phyloP scores from a whole-genome alignment of 2,113 vertebrate genomes.

The Gracilinanus agilis region DNA sequence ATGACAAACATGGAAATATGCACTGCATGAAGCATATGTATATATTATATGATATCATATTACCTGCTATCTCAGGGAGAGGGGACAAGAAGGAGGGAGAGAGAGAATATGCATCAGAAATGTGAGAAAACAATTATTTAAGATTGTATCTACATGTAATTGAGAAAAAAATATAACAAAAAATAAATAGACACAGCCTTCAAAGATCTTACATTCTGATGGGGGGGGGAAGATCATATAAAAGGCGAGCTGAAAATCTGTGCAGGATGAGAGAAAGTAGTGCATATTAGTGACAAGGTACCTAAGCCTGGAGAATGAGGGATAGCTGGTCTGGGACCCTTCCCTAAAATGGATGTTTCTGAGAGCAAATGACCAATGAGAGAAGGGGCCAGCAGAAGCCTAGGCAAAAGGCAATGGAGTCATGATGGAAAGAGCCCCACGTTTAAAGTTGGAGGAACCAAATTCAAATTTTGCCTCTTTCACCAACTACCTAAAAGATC shows the following conservation, averaged over 20 bases:
- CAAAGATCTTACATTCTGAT: not conserved
- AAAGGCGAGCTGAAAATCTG: not conserved
- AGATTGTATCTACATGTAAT: too few species aligned
- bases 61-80: too few species aligned
- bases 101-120: too few species aligned
- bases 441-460: not conserved
- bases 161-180: too few species aligned
- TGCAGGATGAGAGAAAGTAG: not conserved
- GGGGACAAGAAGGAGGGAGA: too few species aligned
- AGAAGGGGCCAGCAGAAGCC: not conserved
- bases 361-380: not conserved
- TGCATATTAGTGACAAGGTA: not conserved
- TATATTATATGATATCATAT: too few species aligned
- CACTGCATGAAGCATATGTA: too few species aligned
- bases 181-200: not conserved
- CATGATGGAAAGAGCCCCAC: not conserved
- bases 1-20: too few species aligned
- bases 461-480: not conserved
- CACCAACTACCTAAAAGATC: not conserved
- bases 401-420: not conserved
- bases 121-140: too few species aligned
- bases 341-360: not conserved
- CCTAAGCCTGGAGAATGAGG: not conserved
- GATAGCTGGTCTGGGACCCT: not conserved
- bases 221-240: too few species aligned